Evolutionary conservation across 2,113 vertebrate genomes (phyloP).

Genomic region (Vireo altiloquus): DNA sequence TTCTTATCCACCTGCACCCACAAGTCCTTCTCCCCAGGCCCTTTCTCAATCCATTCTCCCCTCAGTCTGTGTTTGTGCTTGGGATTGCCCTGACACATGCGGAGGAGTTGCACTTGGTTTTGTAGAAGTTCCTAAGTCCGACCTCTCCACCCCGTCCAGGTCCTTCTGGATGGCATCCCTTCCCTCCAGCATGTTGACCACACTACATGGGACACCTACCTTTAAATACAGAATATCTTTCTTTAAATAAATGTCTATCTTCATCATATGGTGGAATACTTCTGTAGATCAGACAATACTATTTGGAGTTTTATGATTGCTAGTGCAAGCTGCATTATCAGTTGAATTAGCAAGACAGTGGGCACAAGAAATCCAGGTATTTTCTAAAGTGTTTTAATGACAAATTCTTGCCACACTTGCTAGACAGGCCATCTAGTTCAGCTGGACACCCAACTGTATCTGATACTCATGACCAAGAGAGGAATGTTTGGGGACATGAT

Average conservation of each 20-base stretch:
- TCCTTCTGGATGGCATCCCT: not conserved
- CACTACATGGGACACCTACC: not conserved
- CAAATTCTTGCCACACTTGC: not conserved
- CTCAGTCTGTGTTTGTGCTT: not conserved
- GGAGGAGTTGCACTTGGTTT: not conserved
- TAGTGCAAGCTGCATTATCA: not conserved
- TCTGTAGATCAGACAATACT: not conserved
- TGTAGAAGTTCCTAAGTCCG: not conserved
- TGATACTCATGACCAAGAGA: not conserved
- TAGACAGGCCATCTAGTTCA: not conserved
- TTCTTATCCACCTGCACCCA: not conserved
- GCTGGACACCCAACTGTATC: not conserved
- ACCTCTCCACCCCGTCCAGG: not conserved
- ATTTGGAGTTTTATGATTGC: not conserved
- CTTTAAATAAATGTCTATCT: not conserved
- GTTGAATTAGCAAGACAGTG: not conserved
- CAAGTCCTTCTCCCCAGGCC: not conserved
- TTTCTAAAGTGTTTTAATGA: not conserved
- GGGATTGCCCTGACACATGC: not conserved
- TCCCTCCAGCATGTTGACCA: not conserved
- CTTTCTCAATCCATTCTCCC: not conserved
- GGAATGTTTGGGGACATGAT: not conserved
- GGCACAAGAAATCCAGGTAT: not conserved
- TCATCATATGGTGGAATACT: not conserved
- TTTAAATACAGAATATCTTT: not conserved